Evolutionary conservation across 1,140 invertebrate species (phyloP), one percentile per base, ranked within the genome.

Genomic region (Pogonus chalceus): DNA sequence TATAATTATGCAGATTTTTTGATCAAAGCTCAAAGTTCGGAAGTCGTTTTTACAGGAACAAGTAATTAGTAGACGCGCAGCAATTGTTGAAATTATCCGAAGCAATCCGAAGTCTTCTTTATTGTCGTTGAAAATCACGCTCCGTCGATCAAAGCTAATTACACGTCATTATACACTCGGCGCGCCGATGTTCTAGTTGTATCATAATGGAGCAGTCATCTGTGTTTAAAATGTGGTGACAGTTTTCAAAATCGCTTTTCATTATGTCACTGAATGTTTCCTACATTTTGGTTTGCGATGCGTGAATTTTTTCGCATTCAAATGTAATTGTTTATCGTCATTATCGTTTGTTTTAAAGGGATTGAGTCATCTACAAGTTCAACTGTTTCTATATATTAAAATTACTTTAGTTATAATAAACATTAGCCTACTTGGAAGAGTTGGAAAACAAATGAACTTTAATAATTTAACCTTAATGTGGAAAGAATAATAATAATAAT

Each of bases 121-220:
- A n/a, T n/a, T n/a, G n/a, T n/a, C n/a, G n/a, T n/a, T n/a, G n/a
- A n/a, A n/a, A n/a, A n/a, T n/a, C n/a, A 12, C 39, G 39, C 9
- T 3, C 16, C 39, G 16, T 9, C 39, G 39, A 46, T 46, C 39
- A 46, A 46, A 46, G 39, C 39, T 46, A 46, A 46, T 46, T 46
- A 46, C 39, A 7, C 18, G 18, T 46, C 39, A 46, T 46, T 46
- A 46, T 46, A 31, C 26, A 31, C 26, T 31, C 26, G 26, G 26
- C 26, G 26, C 26, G 26, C 26, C 26, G 26, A 31, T 31, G 26
- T 46, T 20, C 4, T 16, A 46, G 4, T 16, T 9, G 39, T 46
- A 16, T 7, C 39, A 20, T 20, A 12, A 20, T 20, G 4, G 7
- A 31, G 4, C 26, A 31, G 4, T 14, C 26, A 31, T 31, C 7